phyloP scores from a whole-genome alignment of 2,113 vertebrate genomes.

The Rousettus leschenaultii region DNA sequence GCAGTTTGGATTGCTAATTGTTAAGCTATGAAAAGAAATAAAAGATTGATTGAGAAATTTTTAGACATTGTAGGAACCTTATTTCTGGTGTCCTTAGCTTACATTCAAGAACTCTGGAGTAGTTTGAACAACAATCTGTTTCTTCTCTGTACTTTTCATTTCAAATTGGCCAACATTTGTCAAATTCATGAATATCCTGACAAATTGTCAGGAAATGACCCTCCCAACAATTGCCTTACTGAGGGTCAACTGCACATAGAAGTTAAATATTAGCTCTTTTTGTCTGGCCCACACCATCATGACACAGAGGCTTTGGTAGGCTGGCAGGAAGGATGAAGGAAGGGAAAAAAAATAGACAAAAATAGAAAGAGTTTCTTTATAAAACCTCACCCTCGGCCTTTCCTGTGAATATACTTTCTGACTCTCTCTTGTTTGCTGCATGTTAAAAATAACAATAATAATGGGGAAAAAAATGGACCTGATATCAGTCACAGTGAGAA shows the following conservation, averaged over 20 bases:
- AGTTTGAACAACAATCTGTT: neutral
- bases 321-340: neutral
- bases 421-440: neutral
- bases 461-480: neutral
- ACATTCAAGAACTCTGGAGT: neutral
- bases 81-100: neutral
- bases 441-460: neutral
- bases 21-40: neutral
- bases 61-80: neutral
- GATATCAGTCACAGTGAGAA: neutral
- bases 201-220: neutral
- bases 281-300: neutral
- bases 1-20: neutral
- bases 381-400: neutral
- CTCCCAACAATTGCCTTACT: neutral
- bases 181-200: neutral
- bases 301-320: neutral
- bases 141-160: neutral
- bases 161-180: neutral
- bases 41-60: neutral
- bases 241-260: neutral
- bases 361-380: neutral
- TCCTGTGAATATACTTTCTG: neutral
- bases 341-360: neutral
- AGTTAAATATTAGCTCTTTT: neutral